Evolutionary conservation across 2,888 invertebrate genomes (phyloP).

Genomic region (Eueremaeus valkanovi): DNA sequence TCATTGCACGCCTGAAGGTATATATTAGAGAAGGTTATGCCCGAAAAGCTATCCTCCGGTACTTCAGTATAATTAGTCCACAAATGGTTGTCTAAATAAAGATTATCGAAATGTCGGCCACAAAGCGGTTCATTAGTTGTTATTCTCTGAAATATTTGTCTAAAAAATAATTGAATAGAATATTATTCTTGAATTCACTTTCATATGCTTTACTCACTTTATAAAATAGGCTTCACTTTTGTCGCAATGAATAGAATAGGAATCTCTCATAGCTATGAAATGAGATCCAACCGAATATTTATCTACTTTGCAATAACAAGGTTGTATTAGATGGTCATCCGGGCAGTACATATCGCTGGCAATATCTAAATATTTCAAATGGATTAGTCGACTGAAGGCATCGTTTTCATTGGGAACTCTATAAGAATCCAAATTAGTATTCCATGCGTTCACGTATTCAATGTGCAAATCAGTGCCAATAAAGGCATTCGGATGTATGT

Average conservation of each 20-base stretch:
- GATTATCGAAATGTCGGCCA: conserved; percentile 13
- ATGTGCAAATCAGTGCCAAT: conserved; percentile 16
- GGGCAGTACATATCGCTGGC: conserved; percentile 7
- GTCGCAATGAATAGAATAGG: conserved; percentile 27
- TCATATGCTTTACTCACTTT: conserved; percentile 21
- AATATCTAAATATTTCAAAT: conserved; percentile 19
- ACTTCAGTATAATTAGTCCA: conserved; percentile 21
- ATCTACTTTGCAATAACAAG: conserved; percentile 20
- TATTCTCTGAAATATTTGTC: conserved; percentile 20
- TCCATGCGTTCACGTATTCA: conserved; percentile 32
- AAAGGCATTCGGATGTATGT: conserved; percentile 22
- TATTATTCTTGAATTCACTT: no score
- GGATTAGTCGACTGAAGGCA: conserved; percentile 11
- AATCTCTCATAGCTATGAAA: neutral
- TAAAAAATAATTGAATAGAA: no score
- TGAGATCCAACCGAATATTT: neutral
- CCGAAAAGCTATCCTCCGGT: conserved; percentile 22
- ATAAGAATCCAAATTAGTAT: conserved; percentile 13
- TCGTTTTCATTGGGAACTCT: conserved; percentile 23
- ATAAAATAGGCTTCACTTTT: neutral
- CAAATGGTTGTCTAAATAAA: conserved; percentile 17
- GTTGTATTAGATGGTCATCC: neutral
- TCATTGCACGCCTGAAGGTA: conserved; percentile 19
- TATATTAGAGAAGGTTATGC: conserved; percentile 26
- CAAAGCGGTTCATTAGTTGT: neutral